Conservation (phyloP, 92 coral and sea anemone genomes). For the Zoanthus sociatus region DNA sequence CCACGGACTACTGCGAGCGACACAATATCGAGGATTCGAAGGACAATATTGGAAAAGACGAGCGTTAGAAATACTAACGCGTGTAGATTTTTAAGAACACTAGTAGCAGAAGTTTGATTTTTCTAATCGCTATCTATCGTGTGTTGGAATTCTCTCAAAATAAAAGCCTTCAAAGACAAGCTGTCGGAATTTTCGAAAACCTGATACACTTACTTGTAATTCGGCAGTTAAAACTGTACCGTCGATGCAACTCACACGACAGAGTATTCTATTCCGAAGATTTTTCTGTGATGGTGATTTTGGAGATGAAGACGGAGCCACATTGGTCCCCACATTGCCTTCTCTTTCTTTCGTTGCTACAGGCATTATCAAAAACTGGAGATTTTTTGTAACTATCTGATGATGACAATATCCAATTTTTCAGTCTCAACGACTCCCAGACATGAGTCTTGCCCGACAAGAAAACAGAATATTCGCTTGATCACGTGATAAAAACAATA, state of each 20-base stretch:
- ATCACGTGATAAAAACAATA: slow-evolving; percentile 40
- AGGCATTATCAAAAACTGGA: slow-evolving; percentile 60
- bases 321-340: slow-evolving; percentile 61
- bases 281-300: slow-evolving; percentile 67
- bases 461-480: slow-evolving; percentile 4
- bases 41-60: neutral
- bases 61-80: neutral
- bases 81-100: neutral
- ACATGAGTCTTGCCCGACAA: slow-evolving; percentile 4
- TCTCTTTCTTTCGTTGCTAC: slow-evolving; percentile 68
- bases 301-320: slow-evolving; percentile 65
- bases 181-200: neutral
- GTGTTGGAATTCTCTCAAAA: neutral
- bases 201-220: slow-evolving; percentile 72
- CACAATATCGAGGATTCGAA: neutral
- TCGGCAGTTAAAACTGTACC: slow-evolving; percentile 88
- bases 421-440: slow-evolving; percentile 30
- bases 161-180: neutral
- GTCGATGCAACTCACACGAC: slow-evolving; percentile 90
- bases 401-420: neutral
- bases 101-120: neutral
- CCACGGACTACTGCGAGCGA: neutral
- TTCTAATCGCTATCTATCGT: neutral
- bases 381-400: neutral
- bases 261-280: slow-evolving; percentile 85